Base-by-base conservation (phyloP, 2,888 invertebrate genomes). In the Nipponacmea schrenckii region DNA sequence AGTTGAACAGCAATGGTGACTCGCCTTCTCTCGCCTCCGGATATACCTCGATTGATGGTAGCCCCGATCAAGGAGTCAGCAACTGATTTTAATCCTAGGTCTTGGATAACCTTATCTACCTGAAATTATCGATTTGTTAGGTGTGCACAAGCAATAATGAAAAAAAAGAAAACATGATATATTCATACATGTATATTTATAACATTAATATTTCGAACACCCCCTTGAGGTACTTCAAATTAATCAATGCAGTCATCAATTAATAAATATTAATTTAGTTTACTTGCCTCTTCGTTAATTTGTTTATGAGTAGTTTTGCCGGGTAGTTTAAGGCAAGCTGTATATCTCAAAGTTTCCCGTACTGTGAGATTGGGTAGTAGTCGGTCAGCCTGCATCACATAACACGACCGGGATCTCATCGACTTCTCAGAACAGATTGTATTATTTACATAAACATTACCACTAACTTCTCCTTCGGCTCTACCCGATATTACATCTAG, bases 1-100 rank as follows among this genome's bases (percentile, higher is more conserved):
- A 98, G 91, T 85, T 98, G 97, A 0, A 96, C 92, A 0, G 97
- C 97, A 79, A 98, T 94, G 81, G 96, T 93, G 12, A 98, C 90
- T 80, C 98, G 91, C 79, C 97, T 91, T 81, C 95, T 95, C 90
- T 98, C 97, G 82, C 97, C 96, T 78, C 94, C 93, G 26, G 94
- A 94, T 45, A 98, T 90, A 80, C 94, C 93, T 79, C 94, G 93
- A 0, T 95, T 94, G 69, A 94, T 93, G 84, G 94, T 78, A n/a
- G 87, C 83, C 12, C 85, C 85, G 14, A 85, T 80, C 39, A 76
- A 76, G 1, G 80, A 76, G 85, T 94, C 93, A 0, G 95, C 94
- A 27, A 96, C 95, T 90, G 96, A 96, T 0, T 95, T 95, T 24
- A 98, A 89, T 0, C 98, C 97, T 82, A 98, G 91, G 88, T 98